Evolutionary conservation across 2,888 invertebrate genomes (phyloP).

Genomic region (Ellobium chinense): DNA sequence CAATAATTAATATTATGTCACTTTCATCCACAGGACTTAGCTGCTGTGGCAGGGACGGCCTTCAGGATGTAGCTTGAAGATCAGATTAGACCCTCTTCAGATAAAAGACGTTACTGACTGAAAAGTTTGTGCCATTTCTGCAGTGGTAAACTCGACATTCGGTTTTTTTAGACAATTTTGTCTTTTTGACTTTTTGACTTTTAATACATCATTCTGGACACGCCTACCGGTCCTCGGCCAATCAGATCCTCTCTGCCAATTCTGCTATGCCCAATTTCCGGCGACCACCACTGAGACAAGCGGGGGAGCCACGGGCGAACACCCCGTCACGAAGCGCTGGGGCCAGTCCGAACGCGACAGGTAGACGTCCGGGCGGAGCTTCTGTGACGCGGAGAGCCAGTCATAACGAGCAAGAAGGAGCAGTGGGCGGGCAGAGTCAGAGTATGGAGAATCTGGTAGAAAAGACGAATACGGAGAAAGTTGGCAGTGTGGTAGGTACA

Average conservation of each 20-base stretch:
- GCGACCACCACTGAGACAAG: conserved; percentile 8
- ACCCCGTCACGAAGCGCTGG: conserved; percentile 16
- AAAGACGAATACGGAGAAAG: not conserved
- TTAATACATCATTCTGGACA: not conserved
- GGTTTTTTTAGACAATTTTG: too few relatives aligned
- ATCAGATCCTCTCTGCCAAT: not conserved
- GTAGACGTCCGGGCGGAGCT: conserved; percentile 14
- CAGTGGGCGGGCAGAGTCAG: not conserved
- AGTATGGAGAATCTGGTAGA: not conserved
- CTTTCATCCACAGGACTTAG: too few relatives aligned
- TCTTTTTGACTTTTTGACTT: too few relatives aligned
- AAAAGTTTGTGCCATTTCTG: too few relatives aligned
- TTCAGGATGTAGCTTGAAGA: too few relatives aligned
- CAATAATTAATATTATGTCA: too few relatives aligned
- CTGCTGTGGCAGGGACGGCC: too few relatives aligned
- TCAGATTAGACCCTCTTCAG: too few relatives aligned
- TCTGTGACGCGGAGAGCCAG: not conserved
- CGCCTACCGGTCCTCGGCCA: not conserved
- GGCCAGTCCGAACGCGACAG: not conserved
- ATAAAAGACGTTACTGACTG: too few relatives aligned
- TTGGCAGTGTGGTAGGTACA: not conserved
- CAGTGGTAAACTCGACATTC: too few relatives aligned
- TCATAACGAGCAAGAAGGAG: not conserved
- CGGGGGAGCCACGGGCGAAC: conserved; percentile 25
- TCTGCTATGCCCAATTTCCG: conserved; percentile 22